Evolutionary conservation across 92 coral and sea anemone genomes (phyloP), one percentile per base, ranked within the genome.

Genomic region (Epizoanthus illoricatus): DNA sequence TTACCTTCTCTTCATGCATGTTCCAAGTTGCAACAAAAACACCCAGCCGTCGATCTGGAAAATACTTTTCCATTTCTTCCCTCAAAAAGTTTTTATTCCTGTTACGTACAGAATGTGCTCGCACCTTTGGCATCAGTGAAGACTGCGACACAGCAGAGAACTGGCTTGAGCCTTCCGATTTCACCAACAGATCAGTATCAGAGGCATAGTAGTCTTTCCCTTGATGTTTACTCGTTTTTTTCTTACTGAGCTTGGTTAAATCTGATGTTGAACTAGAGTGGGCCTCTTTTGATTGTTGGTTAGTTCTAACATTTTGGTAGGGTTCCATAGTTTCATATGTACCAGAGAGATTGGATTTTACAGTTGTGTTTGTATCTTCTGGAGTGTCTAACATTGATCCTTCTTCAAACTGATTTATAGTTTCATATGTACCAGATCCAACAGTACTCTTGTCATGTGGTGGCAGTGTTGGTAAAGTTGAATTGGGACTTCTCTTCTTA

Each of bases 1-100:
- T n/a, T n/a, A 96, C 99, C 99, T 96, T 96, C 81, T 96, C 99
- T 67, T 94, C 99, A 57, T 96, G 99, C 99, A 96, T 96, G 74
- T 96, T 96, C 99, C 99, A 96, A 20, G 99, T 96, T 76, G 94
- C 96, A 20, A 96, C 90, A 88, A 96, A 96, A 49, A 96, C 75
- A 13, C 93, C 93, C 79, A 96, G 87, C 73, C 80, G 84, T 5
- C 76, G 85, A 73, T 96, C 98, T 39, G 99, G 99, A 59, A 96
- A 85, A 80, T 96, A 91, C 13, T 88, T 90, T 75, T 93, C 94
- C 92, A 96, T 89, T 81, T 96, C 99, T 71, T 96, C 98, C 71
- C 80, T 83, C 40, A 96, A 76, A 87, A 96, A 96, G 86, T 93
- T 93, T 58, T 88, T 84, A 85, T 88, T 96, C 75, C 99, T 89